Evolutionary conservation across 2,797 vertebrate genomes (phyloP).

Genomic region (Gouania willdenowi): DNA sequence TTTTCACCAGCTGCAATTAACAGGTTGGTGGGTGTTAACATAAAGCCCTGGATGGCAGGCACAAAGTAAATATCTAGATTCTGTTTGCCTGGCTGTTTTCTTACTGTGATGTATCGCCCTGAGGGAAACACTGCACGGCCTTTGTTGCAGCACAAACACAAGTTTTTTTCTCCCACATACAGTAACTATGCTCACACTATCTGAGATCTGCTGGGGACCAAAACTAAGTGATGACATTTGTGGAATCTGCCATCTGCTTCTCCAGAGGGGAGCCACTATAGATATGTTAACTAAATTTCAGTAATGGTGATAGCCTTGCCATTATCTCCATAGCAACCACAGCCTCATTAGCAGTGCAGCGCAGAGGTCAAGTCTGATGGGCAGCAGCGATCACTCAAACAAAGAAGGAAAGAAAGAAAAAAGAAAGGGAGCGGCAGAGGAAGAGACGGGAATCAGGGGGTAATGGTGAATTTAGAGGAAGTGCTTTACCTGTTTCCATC

Average conservation of each 20-base stretch:
- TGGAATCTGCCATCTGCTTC: conserved; percentile 52
- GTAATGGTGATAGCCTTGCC: conserved; percentile 33
- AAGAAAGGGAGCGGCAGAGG: not conserved
- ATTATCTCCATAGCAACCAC: conserved; percentile 62
- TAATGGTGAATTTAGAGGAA: conserved; percentile 3
- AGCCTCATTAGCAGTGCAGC: conserved; percentile 20
- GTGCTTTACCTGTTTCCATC: conserved; percentile 26
- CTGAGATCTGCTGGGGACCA: conserved; percentile 5
- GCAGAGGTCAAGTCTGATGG: conserved; percentile 41
- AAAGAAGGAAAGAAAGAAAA: not conserved
- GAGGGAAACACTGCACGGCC: not conserved
- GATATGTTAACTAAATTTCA: conserved; percentile 50
- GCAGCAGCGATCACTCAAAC: conserved; percentile 18
- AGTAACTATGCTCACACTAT: too few species aligned
- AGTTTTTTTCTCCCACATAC: too few species aligned
- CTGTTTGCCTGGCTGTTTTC: too few species aligned
- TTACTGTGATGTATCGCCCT: too few species aligned
- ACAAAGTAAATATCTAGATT: too few species aligned
- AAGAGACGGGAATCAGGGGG: not conserved
- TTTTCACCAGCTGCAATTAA: too few species aligned
- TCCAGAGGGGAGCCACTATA: conserved; percentile 13
- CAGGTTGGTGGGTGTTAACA: too few species aligned
- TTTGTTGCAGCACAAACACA: conserved; percentile 4
- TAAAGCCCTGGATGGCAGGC: too few species aligned
- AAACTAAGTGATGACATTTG: conserved; percentile 31